Percentiles rank a stretch among this genome's conserved stretches.
Conservation (phyloP, 2,888 invertebrate species). For the Stramonita haemastoma region DNA sequence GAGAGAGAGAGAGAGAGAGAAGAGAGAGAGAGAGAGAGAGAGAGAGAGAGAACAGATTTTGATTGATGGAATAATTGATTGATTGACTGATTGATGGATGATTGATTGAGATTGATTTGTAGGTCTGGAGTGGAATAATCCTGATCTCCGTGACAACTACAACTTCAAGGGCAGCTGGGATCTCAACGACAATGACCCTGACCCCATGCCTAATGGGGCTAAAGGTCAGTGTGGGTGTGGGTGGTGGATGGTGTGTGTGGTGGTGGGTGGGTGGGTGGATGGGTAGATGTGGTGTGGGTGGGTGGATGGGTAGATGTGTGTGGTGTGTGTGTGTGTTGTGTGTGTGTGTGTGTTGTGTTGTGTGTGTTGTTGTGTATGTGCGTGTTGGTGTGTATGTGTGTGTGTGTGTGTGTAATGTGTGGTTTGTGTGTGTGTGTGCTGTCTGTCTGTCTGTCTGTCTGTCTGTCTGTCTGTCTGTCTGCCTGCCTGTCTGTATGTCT, state of each 20-base stretch:
- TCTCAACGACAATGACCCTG: slow-evolving; percentile 73
- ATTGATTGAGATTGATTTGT: slow-evolving; percentile 31
- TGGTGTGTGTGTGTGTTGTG: not conserved
- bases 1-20: too few relatives aligned
- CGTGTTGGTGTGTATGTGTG: not conserved
- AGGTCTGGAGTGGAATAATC: slow-evolving; percentile 75
- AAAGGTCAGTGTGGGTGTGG: slow-evolving; percentile 53
- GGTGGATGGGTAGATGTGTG: not conserved
- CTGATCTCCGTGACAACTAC: slow-evolving; percentile 72
- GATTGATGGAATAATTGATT: not conserved
- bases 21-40: too few relatives aligned
- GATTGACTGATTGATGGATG: not conserved
- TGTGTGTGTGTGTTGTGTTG: not conserved
- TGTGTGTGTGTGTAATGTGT: not conserved
- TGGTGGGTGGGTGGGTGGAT: not conserved
- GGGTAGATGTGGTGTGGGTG: not conserved
- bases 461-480: too few relatives aligned
- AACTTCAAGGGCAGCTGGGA: slow-evolving; percentile 74
- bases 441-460: too few relatives aligned
- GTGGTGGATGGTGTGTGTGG: not conserved
- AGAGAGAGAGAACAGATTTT: too few relatives aligned
- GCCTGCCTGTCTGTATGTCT: too few relatives aligned
- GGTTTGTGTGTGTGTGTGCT: too few relatives aligned
- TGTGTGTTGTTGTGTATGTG: not conserved
- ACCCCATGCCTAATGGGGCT: slow-evolving; percentile 70